These are phyloP conservation scores for Dendronephthya gigantea DNA, from an alignment of 64 coral and sea anemone genomes.

Conservation along the genomic window DNA sequence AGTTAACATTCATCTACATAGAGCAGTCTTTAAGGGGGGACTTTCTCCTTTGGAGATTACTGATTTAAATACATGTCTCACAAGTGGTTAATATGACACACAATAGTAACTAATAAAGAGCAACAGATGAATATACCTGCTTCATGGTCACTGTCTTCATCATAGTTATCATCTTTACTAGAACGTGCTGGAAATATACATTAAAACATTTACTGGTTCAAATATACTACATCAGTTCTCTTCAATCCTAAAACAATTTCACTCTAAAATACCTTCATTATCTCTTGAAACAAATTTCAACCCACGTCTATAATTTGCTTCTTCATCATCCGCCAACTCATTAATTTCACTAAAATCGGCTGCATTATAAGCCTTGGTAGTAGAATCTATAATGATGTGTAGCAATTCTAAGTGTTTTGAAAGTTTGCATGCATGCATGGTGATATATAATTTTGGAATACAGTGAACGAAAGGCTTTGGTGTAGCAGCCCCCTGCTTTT, in stretches of 20 bases:
- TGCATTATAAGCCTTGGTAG: conserved; percentile 57
- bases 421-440: background rate
- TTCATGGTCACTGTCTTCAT: background rate
- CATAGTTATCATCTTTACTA: background rate
- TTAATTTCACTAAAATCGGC: conserved; percentile 88
- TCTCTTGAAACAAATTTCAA: background rate
- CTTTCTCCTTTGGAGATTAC: too few species aligned
- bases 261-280: background rate
- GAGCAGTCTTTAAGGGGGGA: too few species aligned
- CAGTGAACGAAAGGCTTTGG: too few species aligned
- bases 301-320: conserved; percentile 28
- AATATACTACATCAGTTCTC: background rate
- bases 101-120: too few species aligned
- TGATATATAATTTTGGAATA: background rate
- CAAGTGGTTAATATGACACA: too few species aligned
- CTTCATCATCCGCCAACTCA: conserved; percentile 88
- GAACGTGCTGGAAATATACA: background rate
- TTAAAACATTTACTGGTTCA: background rate
- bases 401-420: background rate
- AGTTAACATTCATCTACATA: background rate
- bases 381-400: background rate
- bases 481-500: too few species aligned
- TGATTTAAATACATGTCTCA: too few species aligned
- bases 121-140: background rate
- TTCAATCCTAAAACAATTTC: too few species aligned